phyloP scores from a whole-genome alignment of 2,888 invertebrate species.

The Chirona hameri region DNA sequence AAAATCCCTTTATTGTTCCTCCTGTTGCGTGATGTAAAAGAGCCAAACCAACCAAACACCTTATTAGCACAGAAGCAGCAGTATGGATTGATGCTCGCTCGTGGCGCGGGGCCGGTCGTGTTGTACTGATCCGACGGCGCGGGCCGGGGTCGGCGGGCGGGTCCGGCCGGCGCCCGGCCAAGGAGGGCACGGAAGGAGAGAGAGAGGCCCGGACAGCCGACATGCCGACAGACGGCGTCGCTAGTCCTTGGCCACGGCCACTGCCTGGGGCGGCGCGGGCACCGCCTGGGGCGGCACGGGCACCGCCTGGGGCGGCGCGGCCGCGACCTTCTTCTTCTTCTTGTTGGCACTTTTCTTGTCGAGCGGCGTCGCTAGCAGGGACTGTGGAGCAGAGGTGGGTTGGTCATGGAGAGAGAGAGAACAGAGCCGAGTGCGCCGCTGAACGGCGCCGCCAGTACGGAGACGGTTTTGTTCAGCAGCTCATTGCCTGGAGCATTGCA shows the following conservation, averaged over 20 bases:
- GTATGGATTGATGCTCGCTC: background rate
- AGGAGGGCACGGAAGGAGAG: background rate
- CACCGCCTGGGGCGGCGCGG: slow-evolving; percentile 3
- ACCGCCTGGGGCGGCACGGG: slow-evolving; percentile 14
- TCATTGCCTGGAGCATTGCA: no score
- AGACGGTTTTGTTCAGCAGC: no score
- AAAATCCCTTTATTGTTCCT: slow-evolving; percentile 29
- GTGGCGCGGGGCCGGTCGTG: background rate
- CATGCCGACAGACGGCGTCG: background rate
- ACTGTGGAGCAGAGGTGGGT: slow-evolving; percentile 48
- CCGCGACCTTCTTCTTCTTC: slow-evolving; percentile 67
- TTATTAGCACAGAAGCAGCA: slow-evolving; percentile 10
- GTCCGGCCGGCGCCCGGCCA: background rate
- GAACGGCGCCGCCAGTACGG: no score
- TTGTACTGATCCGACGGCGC: no score
- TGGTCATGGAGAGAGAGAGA: no score
- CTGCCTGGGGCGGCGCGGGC: slow-evolving; percentile 2
- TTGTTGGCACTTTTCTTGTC: slow-evolving; percentile 79
- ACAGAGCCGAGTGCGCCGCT: no score
- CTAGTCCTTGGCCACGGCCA: slow-evolving; percentile 4
- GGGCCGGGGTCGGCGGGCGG: background rate
- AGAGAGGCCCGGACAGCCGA: background rate
- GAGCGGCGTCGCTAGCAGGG: slow-evolving; percentile 69
- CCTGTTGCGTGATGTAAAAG: slow-evolving; percentile 24
- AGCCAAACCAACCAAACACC: slow-evolving; percentile 27